Base-by-base conservation (phyloP, 2,888 invertebrate species). In the Andrena haemorrhoa region DNA sequence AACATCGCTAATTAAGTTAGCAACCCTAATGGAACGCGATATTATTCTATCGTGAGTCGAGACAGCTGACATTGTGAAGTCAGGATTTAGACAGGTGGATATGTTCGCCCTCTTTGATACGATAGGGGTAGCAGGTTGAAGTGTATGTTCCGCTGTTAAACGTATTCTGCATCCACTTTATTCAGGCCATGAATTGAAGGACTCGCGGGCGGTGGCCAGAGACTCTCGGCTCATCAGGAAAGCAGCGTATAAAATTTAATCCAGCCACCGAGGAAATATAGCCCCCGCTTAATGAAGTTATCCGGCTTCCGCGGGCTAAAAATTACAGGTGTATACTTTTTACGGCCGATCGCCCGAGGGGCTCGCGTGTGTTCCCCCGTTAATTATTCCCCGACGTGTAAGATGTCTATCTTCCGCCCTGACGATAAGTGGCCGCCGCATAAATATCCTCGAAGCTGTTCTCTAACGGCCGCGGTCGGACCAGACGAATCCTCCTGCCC, bases 351-450 rank as follows among this genome's bases (percentile, higher is more conserved):
- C 33, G 66, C 31, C 20, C 31, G 29, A n/a, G 10, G 3, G 58
- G 65, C 16, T 76, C 77, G 79, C 77, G 79, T 76, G 79, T 35
- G 35, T 35, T 58, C n/a, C 2, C 16, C 6, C 23, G 23, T 23
- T 72, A 72, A 72, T 72, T 72, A 72, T 72, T 75, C 77, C 64
- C 49, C 8, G 49, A 6, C 33, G 41, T 53, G 60, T n/a, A 56
- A 51, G 76, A 79, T 76, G 79, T 70, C 77, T 79, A 79, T 79
- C 79, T 47, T 1, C 8, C 12, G 23, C 41, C 16, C 35, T 8
- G n/a, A 61, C 60, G 66, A 33, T 56, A 65, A 75, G 64, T 58
- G 64, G 68, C 56, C 41, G 41, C 41, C 4, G 23, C 26, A 56
- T 56, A 26, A 56, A 23, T 56, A 70, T 70, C 70, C 61, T 47